phyloP scores from a whole-genome alignment of 2,888 invertebrate species.

The Sylvicola cinctus region DNA sequence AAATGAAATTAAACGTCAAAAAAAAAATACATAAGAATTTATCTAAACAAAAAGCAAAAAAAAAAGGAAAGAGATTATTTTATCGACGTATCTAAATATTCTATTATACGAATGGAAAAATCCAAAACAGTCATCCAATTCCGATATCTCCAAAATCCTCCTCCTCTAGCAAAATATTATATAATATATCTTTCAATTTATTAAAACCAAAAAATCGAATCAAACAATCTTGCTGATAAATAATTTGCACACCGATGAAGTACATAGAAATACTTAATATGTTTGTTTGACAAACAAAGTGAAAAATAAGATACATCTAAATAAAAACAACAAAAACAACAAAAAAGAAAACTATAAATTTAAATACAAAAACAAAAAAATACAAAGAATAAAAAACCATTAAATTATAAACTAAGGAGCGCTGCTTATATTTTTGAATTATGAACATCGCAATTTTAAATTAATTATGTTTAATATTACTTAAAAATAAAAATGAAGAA shows the following conservation, averaged over 20 bases:
- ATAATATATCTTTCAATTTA: background rate
- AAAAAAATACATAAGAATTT: too few species aligned
- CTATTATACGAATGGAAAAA: too few species aligned
- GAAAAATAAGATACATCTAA: background rate
- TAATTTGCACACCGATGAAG: background rate
- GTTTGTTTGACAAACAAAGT: too few species aligned
- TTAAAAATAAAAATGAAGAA: constrained; percentile 2
- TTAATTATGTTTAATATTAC: constrained; percentile 3
- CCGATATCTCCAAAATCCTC: too few species aligned
- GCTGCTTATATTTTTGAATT: constrained; percentile 4
- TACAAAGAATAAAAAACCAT: background rate
- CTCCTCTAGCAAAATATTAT: too few species aligned
- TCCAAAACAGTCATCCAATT: too few species aligned
- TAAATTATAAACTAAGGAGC: background rate
- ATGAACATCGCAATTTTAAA: constrained; percentile 6
- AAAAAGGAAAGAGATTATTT: constrained; percentile 3
- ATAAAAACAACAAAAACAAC: background rate
- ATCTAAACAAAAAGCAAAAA: background rate
- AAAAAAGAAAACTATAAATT: background rate
- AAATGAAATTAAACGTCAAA: too few species aligned
- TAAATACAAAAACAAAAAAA: background rate
- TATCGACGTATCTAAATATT: too few species aligned
- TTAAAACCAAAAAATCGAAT: background rate
- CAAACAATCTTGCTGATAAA: background rate
- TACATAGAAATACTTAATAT: background rate